Percentiles rank a stretch among this genome's conserved stretches.
These are phyloP conservation scores for Pleuronectes platessa DNA, from an alignment of 2,113 vertebrate genomes.

Conservation along the genomic window DNA sequence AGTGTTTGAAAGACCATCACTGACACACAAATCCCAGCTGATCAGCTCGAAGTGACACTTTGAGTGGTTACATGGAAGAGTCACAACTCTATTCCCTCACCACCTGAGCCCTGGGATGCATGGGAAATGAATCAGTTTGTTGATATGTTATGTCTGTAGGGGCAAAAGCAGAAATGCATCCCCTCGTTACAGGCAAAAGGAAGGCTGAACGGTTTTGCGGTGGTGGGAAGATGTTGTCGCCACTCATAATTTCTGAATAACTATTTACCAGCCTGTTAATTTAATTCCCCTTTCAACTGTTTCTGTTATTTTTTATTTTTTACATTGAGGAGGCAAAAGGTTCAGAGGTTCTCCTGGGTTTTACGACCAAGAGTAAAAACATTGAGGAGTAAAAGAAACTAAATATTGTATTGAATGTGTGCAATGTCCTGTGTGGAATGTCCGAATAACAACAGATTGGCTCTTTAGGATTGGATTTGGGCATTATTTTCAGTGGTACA, in stretches of 20 bases:
- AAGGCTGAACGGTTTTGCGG: slow-evolving; percentile 64
- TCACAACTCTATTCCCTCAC: slow-evolving; percentile 50
- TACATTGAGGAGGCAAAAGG: slow-evolving; percentile 70
- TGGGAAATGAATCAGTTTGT: slow-evolving; percentile 57
- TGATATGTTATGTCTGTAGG: slow-evolving; percentile 45
- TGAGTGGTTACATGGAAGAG: slow-evolving; percentile 50
- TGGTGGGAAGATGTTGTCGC: slow-evolving; percentile 54
- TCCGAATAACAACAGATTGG: slow-evolving; percentile 36
- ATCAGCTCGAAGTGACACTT: slow-evolving; percentile 66
- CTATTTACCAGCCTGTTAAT: slow-evolving; percentile 75
- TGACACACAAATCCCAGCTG: slow-evolving; percentile 63
- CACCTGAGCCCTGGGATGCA: slow-evolving; percentile 65
- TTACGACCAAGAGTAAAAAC: slow-evolving; percentile 48
- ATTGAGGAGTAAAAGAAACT: slow-evolving; percentile 17
- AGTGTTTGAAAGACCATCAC: slow-evolving; percentile 69
- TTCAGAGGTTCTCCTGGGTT: slow-evolving; percentile 82
- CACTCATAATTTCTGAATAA: slow-evolving; percentile 71
- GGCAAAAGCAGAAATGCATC: slow-evolving; percentile 46
- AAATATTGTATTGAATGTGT: slow-evolving; percentile 52
- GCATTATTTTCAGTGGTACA: slow-evolving; percentile 52
- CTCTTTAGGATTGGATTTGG: slow-evolving; percentile 49
- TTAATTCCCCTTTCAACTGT: slow-evolving; percentile 68
- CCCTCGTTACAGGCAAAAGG: slow-evolving; percentile 24
- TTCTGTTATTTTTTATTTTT: slow-evolving; percentile 62
- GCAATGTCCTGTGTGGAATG: slow-evolving; percentile 21